Conservation (phyloP, 2,797 vertebrate species). For the Hylomyscus alleni region DNA sequence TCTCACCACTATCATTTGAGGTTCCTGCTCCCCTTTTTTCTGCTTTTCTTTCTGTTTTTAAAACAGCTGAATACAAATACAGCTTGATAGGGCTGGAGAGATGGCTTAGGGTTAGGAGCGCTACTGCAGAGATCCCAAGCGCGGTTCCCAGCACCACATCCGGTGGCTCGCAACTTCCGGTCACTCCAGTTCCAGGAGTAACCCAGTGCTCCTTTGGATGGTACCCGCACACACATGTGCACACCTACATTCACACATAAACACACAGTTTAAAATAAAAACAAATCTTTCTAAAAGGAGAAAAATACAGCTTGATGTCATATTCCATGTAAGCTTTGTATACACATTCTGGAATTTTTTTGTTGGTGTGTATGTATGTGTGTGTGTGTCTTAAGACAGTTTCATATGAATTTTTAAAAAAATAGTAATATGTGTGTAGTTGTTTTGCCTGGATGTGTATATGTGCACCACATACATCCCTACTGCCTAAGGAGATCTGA, state of each 20-base stretch:
- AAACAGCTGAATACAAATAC: slow-evolving; percentile 5
- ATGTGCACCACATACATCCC: background rate
- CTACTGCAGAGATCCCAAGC: background rate
- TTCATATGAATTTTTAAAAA: background rate
- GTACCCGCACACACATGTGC: background rate
- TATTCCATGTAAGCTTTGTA: background rate
- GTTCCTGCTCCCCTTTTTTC: slow-evolving; percentile 30
- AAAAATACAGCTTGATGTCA: slow-evolving; percentile 30
- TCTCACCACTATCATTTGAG: background rate
- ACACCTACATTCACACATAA: background rate
- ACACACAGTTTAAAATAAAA: background rate
- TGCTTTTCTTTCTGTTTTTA: slow-evolving; percentile 26
- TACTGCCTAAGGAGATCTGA: background rate
- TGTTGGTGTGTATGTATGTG: background rate
- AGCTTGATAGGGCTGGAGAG: background rate
- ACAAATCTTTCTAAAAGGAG: background rate
- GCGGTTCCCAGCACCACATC: background rate
- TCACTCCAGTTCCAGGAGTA: too few relatives aligned
- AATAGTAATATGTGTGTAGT: background rate
- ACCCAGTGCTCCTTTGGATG: background rate
- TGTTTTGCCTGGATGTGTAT: background rate
- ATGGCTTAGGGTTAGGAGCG: background rate
- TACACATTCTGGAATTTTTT: background rate
- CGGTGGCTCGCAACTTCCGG: too few relatives aligned
- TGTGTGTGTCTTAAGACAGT: background rate